Base-by-base conservation (phyloP, 2,797 vertebrate species). In the Sphaeramia orbicularis region DNA sequence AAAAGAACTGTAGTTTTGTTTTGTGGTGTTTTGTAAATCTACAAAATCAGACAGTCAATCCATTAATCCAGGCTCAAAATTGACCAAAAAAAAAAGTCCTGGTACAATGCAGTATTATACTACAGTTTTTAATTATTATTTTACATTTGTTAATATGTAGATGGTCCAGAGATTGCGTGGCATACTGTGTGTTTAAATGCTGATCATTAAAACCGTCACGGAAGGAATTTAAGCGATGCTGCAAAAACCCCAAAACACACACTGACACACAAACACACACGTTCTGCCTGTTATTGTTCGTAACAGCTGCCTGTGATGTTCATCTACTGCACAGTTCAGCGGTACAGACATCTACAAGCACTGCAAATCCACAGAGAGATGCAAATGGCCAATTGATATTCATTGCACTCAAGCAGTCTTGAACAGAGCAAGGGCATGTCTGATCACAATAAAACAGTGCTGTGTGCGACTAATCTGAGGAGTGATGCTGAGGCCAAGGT, bases 201-300 rank as follows among this genome's bases (percentile, higher is more conserved):
- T 94, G 95, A 53, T 95, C 90, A 60, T 95, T 24, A 95, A 49
- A 96, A 80, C 89, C 85, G 80, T 94, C 75, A 0, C 95, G 93
- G 38, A 95, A 96, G 21, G 80, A 30, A 38, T 96, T 95, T 74
- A 96, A 93, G 93, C 96, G 83, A 96, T 94, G 81, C 95, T 96
- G 81, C 64, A 83, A 80, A 62, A 81, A 27, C 19, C 8, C 42
- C 9, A 40, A 59, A 0, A 57, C 12, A 37, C n/a, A n/a, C n/a
- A n/a, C n/a, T n/a, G n/a, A 43, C 37, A 50, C 42, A 43, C 56
- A 48, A n/a, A 43, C 49, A 48, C 64, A 42, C 53, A 63, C 54
- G 48, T 45, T 42, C 42, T 44, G 32, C 8, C 52, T 75, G 54
- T 61, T 61, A 53, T 58, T 78, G 76, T 63, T 78, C 40, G 13